Evolutionary conservation across 2,113 vertebrate genomes (phyloP).

Genomic region (Fregetta grallaria): DNA sequence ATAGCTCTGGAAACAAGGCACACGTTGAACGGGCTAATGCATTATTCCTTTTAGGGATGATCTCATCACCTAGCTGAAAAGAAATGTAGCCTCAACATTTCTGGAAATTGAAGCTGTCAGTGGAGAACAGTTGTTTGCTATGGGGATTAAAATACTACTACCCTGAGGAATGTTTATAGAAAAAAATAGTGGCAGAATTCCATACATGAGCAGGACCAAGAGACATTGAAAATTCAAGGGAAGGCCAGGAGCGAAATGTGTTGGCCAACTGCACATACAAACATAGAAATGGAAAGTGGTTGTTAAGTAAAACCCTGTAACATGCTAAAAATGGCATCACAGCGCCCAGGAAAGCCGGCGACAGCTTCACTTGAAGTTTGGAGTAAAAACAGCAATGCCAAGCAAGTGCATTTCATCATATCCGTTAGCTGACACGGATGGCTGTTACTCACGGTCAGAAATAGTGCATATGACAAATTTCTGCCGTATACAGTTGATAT

Average conservation of each 20-base stretch:
- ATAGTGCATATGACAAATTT: neutral
- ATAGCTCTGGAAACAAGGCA: neutral
- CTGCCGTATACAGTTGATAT: neutral
- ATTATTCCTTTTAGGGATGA: constrained; percentile 1
- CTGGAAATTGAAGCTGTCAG: constrained; percentile 10
- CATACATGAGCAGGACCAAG: neutral
- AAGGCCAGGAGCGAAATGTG: neutral
- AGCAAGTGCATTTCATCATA: neutral
- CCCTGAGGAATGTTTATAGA: neutral
- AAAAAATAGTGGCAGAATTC: neutral
- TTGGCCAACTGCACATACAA: neutral
- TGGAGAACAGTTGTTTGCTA: neutral
- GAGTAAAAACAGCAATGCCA: neutral
- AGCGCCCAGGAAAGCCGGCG: neutral
- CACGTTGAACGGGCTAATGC: neutral
- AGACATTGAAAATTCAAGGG: neutral
- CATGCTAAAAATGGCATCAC: neutral
- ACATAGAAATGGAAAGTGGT: neutral
- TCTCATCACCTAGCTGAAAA: neutral
- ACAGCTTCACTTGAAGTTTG: neutral
- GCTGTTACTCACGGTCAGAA: neutral
- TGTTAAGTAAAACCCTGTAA: neutral
- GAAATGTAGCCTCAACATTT: neutral
- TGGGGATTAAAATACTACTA: neutral
- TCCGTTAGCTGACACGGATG: neutral